Percentiles rank a stretch among this genome's conserved stretches.
phyloP scores from a whole-genome alignment of 2,113 vertebrate genomes.

The Pogonocichla stellata region DNA sequence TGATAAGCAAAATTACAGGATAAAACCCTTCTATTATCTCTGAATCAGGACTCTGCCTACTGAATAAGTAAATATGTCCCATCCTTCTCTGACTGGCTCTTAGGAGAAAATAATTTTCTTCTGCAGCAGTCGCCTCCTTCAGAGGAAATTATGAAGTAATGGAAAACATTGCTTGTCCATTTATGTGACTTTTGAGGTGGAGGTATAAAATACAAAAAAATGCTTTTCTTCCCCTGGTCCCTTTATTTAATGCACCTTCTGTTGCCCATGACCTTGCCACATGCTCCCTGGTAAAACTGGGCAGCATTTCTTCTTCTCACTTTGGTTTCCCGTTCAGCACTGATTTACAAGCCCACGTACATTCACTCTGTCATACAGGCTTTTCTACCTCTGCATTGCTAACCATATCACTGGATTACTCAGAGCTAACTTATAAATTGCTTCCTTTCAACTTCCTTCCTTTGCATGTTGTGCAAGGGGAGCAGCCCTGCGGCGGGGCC shows the following conservation, averaged over 20 bases:
- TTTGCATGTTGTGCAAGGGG: slow-evolving; percentile 50
- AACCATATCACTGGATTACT: slow-evolving; percentile 52
- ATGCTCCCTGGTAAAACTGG: neutral
- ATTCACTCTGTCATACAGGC: neutral
- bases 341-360: slow-evolving; percentile 9
- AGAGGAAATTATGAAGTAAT: neutral
- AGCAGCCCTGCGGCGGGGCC: neutral
- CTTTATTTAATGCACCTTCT: neutral
- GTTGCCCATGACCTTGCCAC: neutral
- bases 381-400: slow-evolving; percentile 34
- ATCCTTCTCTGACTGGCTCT: neutral
- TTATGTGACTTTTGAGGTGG: neutral
- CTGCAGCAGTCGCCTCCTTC: neutral
- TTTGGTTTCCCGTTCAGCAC: neutral
- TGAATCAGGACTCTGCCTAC: neutral
- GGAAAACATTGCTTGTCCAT: neutral
- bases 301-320: neutral
- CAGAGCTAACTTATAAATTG: slow-evolving; percentile 65
- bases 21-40: neutral
- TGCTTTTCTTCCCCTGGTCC: neutral
- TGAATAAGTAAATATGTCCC: neutral
- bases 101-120: neutral
- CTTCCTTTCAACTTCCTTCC: slow-evolving; percentile 71
- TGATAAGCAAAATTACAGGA: neutral
- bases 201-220: neutral